Conservation (phyloP, 2,113 vertebrate species). For the Corythornis madagascariensis region DNA sequence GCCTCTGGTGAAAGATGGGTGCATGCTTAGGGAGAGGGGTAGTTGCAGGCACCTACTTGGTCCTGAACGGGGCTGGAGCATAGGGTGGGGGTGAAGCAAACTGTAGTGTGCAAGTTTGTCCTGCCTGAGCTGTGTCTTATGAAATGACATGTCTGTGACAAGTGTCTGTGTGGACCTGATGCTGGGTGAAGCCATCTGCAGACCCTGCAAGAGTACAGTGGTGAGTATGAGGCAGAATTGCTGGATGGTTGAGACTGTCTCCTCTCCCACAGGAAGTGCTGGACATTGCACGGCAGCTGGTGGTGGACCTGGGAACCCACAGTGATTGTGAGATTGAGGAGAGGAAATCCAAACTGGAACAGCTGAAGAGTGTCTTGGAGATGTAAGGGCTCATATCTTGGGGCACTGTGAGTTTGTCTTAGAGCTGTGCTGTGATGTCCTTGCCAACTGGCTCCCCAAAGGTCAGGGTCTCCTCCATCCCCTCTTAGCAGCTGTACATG, state of each 20-base stretch:
- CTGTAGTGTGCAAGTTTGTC: neutral
- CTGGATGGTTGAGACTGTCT: neutral
- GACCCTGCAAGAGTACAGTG: neutral
- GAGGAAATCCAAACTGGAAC: constrained; percentile 93
- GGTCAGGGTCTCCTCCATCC: neutral
- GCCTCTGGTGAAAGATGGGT: neutral
- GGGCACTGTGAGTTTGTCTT: neutral
- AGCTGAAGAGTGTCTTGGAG: constrained; percentile 96
- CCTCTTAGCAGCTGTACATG: neutral
- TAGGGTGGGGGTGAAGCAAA: neutral
- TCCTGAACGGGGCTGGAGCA: neutral
- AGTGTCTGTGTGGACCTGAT: neutral
- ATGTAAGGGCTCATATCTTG: constrained; percentile 80
- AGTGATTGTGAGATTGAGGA: constrained; percentile 92
- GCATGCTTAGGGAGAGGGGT: neutral
- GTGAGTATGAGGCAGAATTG: neutral
- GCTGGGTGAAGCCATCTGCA: neutral
- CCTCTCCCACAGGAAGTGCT: constrained; percentile 87
- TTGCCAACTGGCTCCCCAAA: neutral
- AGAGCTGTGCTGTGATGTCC: neutral
- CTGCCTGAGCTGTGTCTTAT: neutral
- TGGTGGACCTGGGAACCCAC: constrained; percentile 88
- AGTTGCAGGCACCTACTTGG: neutral
- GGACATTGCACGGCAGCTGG: constrained; percentile 91
- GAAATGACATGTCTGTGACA: neutral